These are phyloP conservation scores for Pseudochromis fuscus DNA, from an alignment of 2,797 vertebrate species.

Conservation along the genomic window DNA sequence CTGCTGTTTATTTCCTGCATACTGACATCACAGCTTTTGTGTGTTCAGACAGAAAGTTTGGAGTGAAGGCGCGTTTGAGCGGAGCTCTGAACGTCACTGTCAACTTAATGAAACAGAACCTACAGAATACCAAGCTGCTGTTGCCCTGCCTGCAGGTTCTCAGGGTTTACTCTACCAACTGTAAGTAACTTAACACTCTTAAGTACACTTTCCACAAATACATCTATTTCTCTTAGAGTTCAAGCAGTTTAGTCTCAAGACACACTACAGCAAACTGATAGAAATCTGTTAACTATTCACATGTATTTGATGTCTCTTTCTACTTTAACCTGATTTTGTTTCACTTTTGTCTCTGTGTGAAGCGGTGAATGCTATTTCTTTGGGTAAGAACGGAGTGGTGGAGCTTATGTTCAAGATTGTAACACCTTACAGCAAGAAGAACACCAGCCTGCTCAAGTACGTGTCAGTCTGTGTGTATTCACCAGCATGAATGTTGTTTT, in stretches of 20 bases:
- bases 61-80: constrained; percentile 93
- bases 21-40: constrained; percentile 40
- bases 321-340: neutral
- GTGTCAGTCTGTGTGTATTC: constrained; percentile 29
- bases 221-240: neutral
- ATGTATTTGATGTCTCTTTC: neutral
- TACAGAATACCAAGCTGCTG: constrained; percentile 91
- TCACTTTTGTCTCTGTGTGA: constrained; percentile 47
- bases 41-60: constrained; percentile 95
- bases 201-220: neutral
- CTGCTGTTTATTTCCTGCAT: neutral
- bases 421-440: constrained; percentile 95
- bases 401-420: constrained; percentile 95
- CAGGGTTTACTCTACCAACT: constrained; percentile 92
- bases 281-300: neutral
- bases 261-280: neutral
- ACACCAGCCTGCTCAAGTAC: constrained; percentile 94
- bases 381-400: constrained; percentile 95
- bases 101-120: constrained; percentile 93
- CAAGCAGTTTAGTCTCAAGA: neutral
- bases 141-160: constrained; percentile 97
- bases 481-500: constrained; percentile 18
- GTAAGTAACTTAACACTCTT: constrained; percentile 84
- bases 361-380: constrained; percentile 95
- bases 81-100: constrained; percentile 91